Evolutionary conservation across 2,888 invertebrate species (phyloP), one percentile per base, ranked within the genome.

Genomic region (Fissipunctia ypsillon): DNA sequence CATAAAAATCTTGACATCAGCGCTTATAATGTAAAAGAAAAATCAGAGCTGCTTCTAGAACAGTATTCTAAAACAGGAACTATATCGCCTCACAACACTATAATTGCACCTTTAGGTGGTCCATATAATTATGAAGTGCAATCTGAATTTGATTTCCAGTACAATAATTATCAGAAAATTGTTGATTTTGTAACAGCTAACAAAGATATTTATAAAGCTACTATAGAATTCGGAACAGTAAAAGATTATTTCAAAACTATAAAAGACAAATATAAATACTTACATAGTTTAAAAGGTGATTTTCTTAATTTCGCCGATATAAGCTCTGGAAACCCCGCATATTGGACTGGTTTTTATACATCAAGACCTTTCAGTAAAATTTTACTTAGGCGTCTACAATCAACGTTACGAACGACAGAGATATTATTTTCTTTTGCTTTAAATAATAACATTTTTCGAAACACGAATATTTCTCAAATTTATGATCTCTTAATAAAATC

Each of bases 321-420:
- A 75, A 97, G 97, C 89, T 97, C 98, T 12, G 98, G 98, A 0
- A 96, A 97, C 35, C 98, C 99, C 0, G 99, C 99, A 0, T 99
- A 99, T 93, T 99, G 99, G 99, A 98, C 98, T 5, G 99, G 99
- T 0, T 99, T 98, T 93, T 99, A 97, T 92, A 98, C 99, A 1
- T 99, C 99, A 0, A 96, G 98, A 52, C 98, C 98, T 0, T 97
- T 97, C 87, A 97, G 98, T 94, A 99, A 98, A 94, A 97, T 98
- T 61, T 94, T 99, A 85, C 97, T 99, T 91, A 96, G 98, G 7
- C 98, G 99, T 85, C 95, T 99, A 56, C 98, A 99, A 90, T 97
- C 97, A 66, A 98, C 97, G 87, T 94, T 99, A 38, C 96, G 99
- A 48, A 97, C 97, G 10, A 97, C 98, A 0, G 99, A 99, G 92